These are phyloP conservation scores for Clamator glandarius DNA, from an alignment of 2,797 vertebrate species.

Conservation along the genomic window DNA sequence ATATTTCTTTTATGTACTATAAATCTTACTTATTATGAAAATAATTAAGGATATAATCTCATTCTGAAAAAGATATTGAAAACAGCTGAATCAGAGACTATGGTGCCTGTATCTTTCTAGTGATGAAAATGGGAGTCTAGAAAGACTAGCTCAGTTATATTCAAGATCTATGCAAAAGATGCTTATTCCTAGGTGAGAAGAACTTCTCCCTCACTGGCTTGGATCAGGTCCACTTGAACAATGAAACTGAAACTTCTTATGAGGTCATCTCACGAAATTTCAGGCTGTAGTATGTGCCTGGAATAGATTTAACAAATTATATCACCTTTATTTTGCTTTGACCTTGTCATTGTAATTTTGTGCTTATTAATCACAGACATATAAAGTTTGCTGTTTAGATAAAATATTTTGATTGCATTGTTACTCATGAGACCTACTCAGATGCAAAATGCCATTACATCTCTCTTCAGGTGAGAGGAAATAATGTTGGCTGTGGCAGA, in stretches of 20 bases:
- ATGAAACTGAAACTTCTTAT: slow-evolving; percentile 7
- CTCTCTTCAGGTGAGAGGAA: not conserved
- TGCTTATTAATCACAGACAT: not conserved
- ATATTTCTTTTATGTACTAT: not conserved
- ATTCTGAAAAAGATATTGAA: not conserved
- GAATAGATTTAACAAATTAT: not conserved
- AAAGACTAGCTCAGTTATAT: not conserved
- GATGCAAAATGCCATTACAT: not conserved
- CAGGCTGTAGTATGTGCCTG: not conserved
- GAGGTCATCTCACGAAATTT: not conserved
- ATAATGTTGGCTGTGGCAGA: not conserved
- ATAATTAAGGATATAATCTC: not conserved
- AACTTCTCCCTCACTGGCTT: not conserved
- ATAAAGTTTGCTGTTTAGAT: not conserved
- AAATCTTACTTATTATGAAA: not conserved
- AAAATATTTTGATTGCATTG: not conserved
- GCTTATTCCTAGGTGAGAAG: not conserved
- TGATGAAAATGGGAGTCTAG: not conserved
- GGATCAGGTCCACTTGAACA: not conserved
- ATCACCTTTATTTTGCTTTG: slow-evolving; percentile 1
- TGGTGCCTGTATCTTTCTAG: not conserved
- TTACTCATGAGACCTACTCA: not conserved
- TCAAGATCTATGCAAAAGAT: not conserved
- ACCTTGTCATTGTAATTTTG: not conserved
- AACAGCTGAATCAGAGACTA: not conserved